Evolutionary conservation across 1,140 invertebrate genomes (phyloP).

Genomic region (Bradysia coprophila): DNA sequence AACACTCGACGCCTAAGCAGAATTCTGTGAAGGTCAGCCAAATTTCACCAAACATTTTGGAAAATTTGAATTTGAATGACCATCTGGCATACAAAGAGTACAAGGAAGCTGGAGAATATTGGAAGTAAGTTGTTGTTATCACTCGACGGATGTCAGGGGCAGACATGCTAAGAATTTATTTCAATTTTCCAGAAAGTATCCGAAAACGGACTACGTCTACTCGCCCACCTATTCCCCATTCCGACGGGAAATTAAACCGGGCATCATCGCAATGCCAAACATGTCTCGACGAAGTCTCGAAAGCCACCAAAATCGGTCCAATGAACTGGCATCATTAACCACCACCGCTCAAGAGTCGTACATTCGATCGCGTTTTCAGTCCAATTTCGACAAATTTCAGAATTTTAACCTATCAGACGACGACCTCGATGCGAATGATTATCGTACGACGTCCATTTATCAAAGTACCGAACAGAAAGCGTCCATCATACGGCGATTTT

Average conservation of each 20-base stretch:
- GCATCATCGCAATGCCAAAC: slow-evolving; percentile 58
- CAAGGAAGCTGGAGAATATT: slow-evolving; percentile 41
- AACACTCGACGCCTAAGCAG: too few species aligned
- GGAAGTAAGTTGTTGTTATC: slow-evolving; percentile 47
- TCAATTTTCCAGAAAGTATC: slow-evolving; percentile 38
- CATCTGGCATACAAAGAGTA: slow-evolving; percentile 36
- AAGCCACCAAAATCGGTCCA: slow-evolving; percentile 16
- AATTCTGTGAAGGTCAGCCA: too few species aligned
- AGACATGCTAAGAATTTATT: too few species aligned
- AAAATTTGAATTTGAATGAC: slow-evolving; percentile 16
- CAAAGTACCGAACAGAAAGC: too few species aligned
- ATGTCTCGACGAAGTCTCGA: slow-evolving; percentile 49
- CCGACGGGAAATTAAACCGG: slow-evolving; percentile 54
- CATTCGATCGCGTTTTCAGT: slow-evolving; percentile 17
- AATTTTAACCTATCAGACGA: neutral
- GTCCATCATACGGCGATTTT: too few species aligned
- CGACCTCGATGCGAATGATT: neutral
- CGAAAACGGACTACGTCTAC: slow-evolving; percentile 69
- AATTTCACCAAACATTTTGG: too few species aligned
- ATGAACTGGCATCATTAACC: slow-evolving; percentile 16
- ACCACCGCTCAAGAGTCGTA: slow-evolving; percentile 17
- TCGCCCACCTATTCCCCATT: slow-evolving; percentile 51
- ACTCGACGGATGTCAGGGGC: too few species aligned
- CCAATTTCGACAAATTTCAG: slow-evolving; percentile 1
- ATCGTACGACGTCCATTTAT: too few species aligned